These are phyloP conservation scores for Misgurnus anguillicaudatus DNA, from an alignment of 2,113 vertebrate genomes.

Conservation along the genomic window DNA sequence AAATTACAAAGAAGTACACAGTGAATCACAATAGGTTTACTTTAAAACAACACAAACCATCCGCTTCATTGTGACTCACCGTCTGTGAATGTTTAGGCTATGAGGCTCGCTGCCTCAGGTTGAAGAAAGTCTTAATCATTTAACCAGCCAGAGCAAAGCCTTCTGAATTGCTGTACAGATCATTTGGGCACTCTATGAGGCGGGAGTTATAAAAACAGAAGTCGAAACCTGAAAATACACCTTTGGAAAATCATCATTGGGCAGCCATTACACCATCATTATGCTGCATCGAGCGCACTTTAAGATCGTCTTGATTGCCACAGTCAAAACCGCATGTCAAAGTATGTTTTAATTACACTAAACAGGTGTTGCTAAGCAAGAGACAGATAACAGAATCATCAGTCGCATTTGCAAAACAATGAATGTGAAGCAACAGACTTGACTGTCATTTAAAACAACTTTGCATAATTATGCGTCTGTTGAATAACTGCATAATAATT, in stretches of 20 bases:
- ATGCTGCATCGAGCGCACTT: conserved; percentile 40
- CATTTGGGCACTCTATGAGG: background rate
- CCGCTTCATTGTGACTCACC: conserved; percentile 7
- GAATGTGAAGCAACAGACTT: conserved; percentile 70
- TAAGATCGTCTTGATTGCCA: conserved; percentile 63
- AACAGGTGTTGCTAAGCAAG: conserved; percentile 73
- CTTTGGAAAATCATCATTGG: conserved; percentile 40
- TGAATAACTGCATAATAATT: conserved; percentile 77
- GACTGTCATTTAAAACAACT: conserved; percentile 69
- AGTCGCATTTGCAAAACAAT: conserved; percentile 77
- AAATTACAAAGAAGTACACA: background rate
- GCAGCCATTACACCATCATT: conserved; percentile 45
- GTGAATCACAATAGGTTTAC: background rate
- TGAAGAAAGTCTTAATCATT: conserved; percentile 29
- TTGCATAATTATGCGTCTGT: conserved; percentile 74
- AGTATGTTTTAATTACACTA: conserved; percentile 72
- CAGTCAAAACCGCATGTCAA: conserved; percentile 69
- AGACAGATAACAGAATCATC: conserved; percentile 72
- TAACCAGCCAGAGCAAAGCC: background rate
- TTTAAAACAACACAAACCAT: background rate
- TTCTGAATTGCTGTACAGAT: background rate
- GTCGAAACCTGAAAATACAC: conserved; percentile 22
- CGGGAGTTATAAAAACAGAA: background rate
- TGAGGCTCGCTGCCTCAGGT: conserved; percentile 4
- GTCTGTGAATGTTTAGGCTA: background rate